Conservation (phyloP, 2,888 invertebrate genomes). For the Orchesella flavescens region DNA sequence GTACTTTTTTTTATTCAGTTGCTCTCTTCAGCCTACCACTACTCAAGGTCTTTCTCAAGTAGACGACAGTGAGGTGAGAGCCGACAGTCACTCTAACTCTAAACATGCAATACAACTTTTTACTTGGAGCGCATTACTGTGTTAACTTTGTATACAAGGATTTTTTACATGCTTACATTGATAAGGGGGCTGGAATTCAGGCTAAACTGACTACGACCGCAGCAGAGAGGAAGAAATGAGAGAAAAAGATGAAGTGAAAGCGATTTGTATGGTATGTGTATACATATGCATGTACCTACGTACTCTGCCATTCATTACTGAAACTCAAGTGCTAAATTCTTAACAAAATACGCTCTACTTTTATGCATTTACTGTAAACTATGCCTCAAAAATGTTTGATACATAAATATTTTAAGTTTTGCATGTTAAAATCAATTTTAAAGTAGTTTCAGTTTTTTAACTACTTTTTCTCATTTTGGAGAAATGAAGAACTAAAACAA, state of each 20-base stretch:
- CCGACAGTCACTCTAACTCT: not conserved
- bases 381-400: not conserved
- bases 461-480: not conserved
- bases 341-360: not conserved
- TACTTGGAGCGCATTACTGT: not conserved
- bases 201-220: not conserved
- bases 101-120: constrained; percentile 10
- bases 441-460: not conserved
- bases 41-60: constrained; percentile 48
- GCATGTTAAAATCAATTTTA: too few species aligned
- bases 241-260: constrained; percentile 28
- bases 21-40: not conserved
- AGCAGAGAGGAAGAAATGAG: constrained; percentile 14
- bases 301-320: not conserved
- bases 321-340: not conserved
- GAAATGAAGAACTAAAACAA: not conserved
- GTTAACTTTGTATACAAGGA: not conserved
- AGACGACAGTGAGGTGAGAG: not conserved
- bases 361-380: not conserved
- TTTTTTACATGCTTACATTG: not conserved
- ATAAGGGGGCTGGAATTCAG: constrained; percentile 12
- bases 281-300: not conserved
- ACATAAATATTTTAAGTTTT: not conserved
- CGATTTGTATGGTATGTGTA: not conserved
- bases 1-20: too few species aligned